Percentiles rank a stretch among this genome's conserved stretches.
phyloP scores from a whole-genome alignment of 2,888 invertebrate genomes.

The Anthrax anthrax region DNA sequence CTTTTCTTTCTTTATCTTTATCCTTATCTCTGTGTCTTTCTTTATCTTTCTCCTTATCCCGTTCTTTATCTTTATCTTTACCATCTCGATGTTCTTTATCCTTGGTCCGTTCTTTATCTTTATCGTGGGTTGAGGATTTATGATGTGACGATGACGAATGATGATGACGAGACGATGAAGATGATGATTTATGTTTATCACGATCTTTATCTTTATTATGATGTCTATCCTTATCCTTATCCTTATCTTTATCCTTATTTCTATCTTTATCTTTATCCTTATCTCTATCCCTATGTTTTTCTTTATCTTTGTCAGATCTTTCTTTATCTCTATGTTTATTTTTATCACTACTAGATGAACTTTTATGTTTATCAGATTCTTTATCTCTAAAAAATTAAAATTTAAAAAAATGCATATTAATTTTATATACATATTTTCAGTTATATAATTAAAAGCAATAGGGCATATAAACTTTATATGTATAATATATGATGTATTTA shows the following conservation, averaged over 20 bases:
- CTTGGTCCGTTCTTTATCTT: conserved; percentile 14
- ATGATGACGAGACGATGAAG: conserved; percentile 24
- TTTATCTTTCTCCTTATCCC: conserved; percentile 25
- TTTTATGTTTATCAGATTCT: conserved; percentile 36
- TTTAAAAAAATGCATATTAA: not conserved
- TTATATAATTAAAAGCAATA: too few relatives aligned
- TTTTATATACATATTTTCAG: not conserved
- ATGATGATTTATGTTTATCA: conserved; percentile 30
- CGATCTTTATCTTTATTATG: conserved; percentile 27
- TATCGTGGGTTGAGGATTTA: conserved; percentile 18
- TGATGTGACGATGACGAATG: conserved; percentile 24
- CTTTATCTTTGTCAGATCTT: conserved; percentile 32
- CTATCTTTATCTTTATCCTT: conserved; percentile 35
- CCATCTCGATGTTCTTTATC: conserved; percentile 25
- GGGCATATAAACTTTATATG: too few relatives aligned
- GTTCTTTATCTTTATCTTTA: conserved; percentile 22
- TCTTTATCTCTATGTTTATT: conserved; percentile 32
- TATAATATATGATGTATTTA: not conserved
- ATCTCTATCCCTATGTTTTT: conserved; percentile 31
- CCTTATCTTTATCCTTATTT: conserved; percentile 35
- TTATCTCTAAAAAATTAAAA: conserved; percentile 26
- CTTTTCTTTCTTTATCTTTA: conserved; percentile 15
- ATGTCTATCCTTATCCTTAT: conserved; percentile 34
- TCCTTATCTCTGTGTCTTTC: conserved; percentile 33
- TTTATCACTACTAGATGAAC: conserved; percentile 38